These are phyloP conservation scores for Galeruca laticollis DNA, from an alignment of 2,888 invertebrate species.

Conservation along the genomic window DNA sequence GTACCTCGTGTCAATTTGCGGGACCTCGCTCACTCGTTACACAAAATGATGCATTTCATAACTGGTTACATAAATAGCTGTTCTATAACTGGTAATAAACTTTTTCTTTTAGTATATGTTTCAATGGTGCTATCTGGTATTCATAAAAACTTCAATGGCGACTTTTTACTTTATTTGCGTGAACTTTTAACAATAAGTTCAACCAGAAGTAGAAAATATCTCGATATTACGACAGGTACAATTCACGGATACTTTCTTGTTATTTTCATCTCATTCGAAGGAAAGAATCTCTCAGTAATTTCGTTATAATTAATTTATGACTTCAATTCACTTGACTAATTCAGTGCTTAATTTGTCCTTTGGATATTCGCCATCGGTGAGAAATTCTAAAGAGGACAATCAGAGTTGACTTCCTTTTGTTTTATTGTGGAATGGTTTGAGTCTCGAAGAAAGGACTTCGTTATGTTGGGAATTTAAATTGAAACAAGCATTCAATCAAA, in stretches of 20 bases:
- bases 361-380: constrained; percentile 15
- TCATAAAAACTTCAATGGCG: no score
- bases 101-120: no score
- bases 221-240: background rate
- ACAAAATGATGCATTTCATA: no score
- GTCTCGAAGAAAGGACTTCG: background rate
- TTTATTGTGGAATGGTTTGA: background rate
- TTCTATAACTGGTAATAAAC: no score
- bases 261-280: constrained; percentile 8
- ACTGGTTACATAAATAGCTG: no score
- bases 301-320: constrained; percentile 37
- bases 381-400: constrained; percentile 7
- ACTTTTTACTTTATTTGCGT: background rate
- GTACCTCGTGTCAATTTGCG: no score
- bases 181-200: background rate
- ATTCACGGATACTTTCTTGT: background rate
- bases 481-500: background rate
- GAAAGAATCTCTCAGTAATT: constrained; percentile 20
- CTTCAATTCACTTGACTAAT: constrained; percentile 38
- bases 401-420: constrained; percentile 8
- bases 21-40: no score
- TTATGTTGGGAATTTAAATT: background rate
- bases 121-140: no score
- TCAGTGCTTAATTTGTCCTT: constrained; percentile 33
- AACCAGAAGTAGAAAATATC: background rate